Percentiles rank a stretch among this genome's conserved stretches.
These are phyloP conservation scores for Chromis chromis DNA, from an alignment of 2,797 vertebrate species.

Conservation along the genomic window DNA sequence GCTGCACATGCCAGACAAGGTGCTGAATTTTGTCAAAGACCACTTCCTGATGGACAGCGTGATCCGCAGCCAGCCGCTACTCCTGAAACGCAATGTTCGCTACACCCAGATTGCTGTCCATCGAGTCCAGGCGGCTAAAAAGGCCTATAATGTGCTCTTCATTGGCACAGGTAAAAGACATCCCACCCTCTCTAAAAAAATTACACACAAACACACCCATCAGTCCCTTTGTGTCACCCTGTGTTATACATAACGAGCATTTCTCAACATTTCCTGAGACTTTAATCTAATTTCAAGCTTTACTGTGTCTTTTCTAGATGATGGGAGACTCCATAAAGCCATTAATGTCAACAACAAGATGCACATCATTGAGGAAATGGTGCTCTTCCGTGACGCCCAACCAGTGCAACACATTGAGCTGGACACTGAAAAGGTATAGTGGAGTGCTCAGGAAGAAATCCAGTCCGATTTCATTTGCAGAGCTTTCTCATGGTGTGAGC, in stretches of 20 bases:
- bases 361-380: slow-evolving; percentile 93
- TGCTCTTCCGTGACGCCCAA: slow-evolving; percentile 85
- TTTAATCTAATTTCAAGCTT: slow-evolving; percentile 6
- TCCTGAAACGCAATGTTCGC: slow-evolving; percentile 88
- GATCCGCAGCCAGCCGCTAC: slow-evolving; percentile 90
- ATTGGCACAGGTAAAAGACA: slow-evolving; percentile 89
- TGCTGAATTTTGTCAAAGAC: slow-evolving; percentile 97
- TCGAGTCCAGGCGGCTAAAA: slow-evolving; percentile 75
- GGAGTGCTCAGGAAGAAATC: slow-evolving; percentile 2
- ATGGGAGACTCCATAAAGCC: slow-evolving; percentile 93
- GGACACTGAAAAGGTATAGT: slow-evolving; percentile 86
- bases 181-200: too few relatives aligned
- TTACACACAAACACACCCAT: neutral
- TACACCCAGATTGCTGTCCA: slow-evolving; percentile 93
- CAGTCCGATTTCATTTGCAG: neutral
- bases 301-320: slow-evolving; percentile 81
- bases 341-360: slow-evolving; percentile 85
- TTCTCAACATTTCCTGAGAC: neutral
- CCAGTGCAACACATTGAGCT: slow-evolving; percentile 92
- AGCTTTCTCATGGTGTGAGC: slow-evolving; percentile 19
- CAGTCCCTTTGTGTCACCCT: too few relatives aligned
- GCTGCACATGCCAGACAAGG: slow-evolving; percentile 94
- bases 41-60: slow-evolving; percentile 96
- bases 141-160: slow-evolving; percentile 90
- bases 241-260: neutral